Percentiles rank a stretch among this genome's conserved stretches.
These are phyloP conservation scores for Drosophila fungiperda DNA, from an alignment of 2,888 invertebrate species.

Conservation along the genomic window DNA sequence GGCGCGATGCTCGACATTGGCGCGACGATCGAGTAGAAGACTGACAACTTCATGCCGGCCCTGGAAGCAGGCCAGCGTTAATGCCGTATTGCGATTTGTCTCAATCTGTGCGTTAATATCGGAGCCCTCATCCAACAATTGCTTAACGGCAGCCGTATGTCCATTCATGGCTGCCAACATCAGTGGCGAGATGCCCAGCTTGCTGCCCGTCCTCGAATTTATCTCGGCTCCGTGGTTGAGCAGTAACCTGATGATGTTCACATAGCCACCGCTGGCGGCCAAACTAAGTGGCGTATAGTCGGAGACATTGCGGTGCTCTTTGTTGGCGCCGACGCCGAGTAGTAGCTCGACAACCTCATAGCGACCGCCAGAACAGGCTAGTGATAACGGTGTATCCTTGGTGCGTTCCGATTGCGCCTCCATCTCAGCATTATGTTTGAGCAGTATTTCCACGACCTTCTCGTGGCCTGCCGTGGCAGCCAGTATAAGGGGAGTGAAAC, in stretches of 20 bases:
- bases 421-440: constrained; percentile 97
- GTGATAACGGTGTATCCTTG: constrained; percentile 98
- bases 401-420: constrained; percentile 99
- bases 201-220: constrained; percentile 98
- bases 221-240: constrained; percentile 98
- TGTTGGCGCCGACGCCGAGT: constrained; percentile 95
- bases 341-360: constrained; percentile 98
- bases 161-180: constrained; percentile 99
- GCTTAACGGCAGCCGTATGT: constrained; percentile 96
- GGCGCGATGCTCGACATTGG: constrained; percentile 99
- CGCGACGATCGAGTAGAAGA: constrained; percentile 96
- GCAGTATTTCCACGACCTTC: constrained; percentile 94
- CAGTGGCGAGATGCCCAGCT: constrained; percentile 98
- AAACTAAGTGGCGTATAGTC: constrained; percentile 99
- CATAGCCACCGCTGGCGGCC: constrained; percentile 99
- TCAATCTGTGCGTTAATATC: constrained; percentile 99
- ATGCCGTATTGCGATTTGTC: constrained; percentile 99
- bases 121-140: constrained; percentile 98
- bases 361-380: constrained; percentile 98
- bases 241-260: constrained; percentile 98
- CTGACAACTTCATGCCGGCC: constrained; percentile 99
- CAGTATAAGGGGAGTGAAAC: constrained; percentile 98
- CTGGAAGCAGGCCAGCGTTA: constrained; percentile 99
- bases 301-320: constrained; percentile 99
- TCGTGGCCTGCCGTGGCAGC: constrained; percentile 98